Evolutionary conservation across 2,113 vertebrate species (phyloP).

Genomic region (Psittacula cyanocephala): DNA sequence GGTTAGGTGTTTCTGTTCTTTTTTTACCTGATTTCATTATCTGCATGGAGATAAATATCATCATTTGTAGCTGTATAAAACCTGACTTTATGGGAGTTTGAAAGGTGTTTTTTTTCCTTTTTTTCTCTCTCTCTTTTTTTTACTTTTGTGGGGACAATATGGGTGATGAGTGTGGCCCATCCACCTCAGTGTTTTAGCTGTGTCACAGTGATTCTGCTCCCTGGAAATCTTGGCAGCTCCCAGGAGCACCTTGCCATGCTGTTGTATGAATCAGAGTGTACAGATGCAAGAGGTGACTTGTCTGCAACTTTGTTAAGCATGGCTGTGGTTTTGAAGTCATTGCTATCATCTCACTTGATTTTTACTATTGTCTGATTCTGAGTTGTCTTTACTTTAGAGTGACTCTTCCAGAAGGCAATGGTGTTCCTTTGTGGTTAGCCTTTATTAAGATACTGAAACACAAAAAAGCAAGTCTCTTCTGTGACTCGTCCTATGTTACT

Average conservation of each 20-base stretch:
- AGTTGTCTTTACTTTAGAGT: neutral
- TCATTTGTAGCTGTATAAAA: neutral
- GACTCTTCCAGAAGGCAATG: neutral
- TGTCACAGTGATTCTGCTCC: neutral
- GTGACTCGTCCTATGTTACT: accelerated
- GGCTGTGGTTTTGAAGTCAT: neutral
- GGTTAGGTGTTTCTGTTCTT: neutral
- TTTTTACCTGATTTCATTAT: neutral
- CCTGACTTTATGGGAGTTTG: neutral
- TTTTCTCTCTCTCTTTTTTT: neutral
- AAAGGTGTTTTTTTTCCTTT: neutral
- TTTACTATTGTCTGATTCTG: neutral
- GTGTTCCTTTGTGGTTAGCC: neutral
- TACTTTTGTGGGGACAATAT: accelerated
- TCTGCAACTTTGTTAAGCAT: accelerated
- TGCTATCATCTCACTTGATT: neutral
- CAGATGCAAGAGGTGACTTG: neutral
- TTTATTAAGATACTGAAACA: neutral
- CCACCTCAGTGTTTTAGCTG: neutral
- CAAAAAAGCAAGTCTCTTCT: neutral
- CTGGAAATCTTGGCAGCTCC: neutral
- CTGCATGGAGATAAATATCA: neutral
- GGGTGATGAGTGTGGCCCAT: neutral
- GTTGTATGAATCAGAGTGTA: neutral
- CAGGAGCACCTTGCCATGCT: accelerated